Base-by-base conservation (phyloP, 2,888 invertebrate species). In the Netelia virgata region DNA sequence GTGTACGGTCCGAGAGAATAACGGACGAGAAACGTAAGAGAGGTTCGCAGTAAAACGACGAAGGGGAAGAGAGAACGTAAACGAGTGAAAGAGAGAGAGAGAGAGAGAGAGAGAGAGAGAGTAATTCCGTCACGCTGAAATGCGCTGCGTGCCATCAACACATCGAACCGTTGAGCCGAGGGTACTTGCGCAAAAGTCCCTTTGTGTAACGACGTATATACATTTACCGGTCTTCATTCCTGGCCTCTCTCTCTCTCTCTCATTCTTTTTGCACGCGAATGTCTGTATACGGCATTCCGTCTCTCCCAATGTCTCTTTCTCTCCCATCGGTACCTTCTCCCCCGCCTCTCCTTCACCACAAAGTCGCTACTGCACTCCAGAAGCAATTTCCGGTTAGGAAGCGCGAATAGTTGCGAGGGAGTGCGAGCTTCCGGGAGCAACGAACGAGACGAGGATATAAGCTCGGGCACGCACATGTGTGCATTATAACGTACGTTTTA, bases 311-410 rank as follows among this genome's bases (percentile, higher is more conserved):
- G 28, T 28, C 69, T 28, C 73, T 57, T 47, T 69, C 63, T 72
- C 11, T 23, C 63, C 59, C 70, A 41, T 11, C 16, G 50, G 53
- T 70, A 11, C 47, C 53, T 64, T 70, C 36, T 36, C 36, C 36
- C 36, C 8, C 36, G 1, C 6, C 36, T 0, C 36, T 36, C 36
- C 36, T 6, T 6, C 6, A 6, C 68, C 55, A 69, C 70, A 55
- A 79, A 75, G 69, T 83, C 75, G 72, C 66, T 69, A 61, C 66
- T 73, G 76, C 72, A 73, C 72, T 73, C 55, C 68, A 70, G 61
- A 55, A 84, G 76, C 72, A 80, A 80, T 84, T 84, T 80, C 76
- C 76, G 76, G 66, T 84, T 70, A 70, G 76, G 72, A 76, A 84
- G 70, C 66, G 76, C 66, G 72, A 23, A 72, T 77, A 59, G 66